These are phyloP conservation scores for Malacoraja senta DNA, from an alignment of 2,797 vertebrate genomes.

Conservation along the genomic window DNA sequence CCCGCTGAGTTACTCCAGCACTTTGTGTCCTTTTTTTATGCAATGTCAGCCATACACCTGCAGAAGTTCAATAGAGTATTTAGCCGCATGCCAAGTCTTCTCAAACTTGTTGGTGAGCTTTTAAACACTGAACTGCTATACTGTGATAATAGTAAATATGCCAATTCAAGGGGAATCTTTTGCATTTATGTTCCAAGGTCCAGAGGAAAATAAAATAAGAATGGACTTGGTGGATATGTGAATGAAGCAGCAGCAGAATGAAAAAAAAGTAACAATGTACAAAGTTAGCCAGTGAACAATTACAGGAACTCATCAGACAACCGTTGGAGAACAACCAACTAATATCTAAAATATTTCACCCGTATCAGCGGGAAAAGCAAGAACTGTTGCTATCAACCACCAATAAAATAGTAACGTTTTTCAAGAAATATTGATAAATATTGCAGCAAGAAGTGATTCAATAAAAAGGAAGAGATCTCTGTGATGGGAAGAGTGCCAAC, in stretches of 20 bases:
- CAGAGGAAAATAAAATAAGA: neutral
- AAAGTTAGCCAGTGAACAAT: neutral
- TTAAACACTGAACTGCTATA: too few species aligned
- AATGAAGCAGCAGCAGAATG: neutral
- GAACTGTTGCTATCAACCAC: neutral
- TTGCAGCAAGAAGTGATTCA: neutral
- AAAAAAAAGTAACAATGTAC: neutral
- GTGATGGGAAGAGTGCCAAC: neutral
- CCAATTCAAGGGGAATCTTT: neutral
- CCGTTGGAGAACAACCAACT: neutral
- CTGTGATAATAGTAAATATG: neutral
- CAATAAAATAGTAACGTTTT: neutral
- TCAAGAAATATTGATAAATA: neutral
- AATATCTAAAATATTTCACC: neutral
- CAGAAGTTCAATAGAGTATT: too few species aligned
- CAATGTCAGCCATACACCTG: too few species aligned
- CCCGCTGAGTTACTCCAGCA: too few species aligned
- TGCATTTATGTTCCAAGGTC: neutral
- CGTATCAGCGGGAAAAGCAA: neutral
- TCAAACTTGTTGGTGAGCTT: too few species aligned
- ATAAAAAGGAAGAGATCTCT: neutral
- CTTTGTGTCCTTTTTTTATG: too few species aligned
- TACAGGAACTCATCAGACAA: neutral
- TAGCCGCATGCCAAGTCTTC: too few species aligned
- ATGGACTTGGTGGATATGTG: neutral